phyloP scores from a whole-genome alignment of 2,888 invertebrate species.

The Anorthoa munda region DNA sequence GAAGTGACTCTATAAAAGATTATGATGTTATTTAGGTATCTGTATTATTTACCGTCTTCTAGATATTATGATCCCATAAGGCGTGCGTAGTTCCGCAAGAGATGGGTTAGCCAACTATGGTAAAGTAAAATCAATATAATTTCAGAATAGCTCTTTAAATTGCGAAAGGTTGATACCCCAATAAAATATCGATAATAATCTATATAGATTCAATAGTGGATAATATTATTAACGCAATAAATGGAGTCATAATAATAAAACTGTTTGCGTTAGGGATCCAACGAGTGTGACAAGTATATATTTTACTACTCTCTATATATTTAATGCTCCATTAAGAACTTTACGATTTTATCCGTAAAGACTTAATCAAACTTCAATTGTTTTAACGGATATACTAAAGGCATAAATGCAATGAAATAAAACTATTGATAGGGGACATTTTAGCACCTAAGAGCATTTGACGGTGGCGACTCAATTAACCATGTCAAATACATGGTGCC shows the following conservation, averaged over 20 bases:
- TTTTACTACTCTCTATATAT: constrained; percentile 63
- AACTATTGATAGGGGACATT: constrained; percentile 19
- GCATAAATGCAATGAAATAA: constrained; percentile 19
- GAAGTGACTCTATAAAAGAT: constrained; percentile 5
- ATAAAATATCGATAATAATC: constrained; percentile 66
- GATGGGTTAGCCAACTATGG: constrained; percentile 18
- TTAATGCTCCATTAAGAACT: constrained; percentile 60
- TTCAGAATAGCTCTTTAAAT: constrained; percentile 40
- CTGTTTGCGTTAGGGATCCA: constrained; percentile 62
- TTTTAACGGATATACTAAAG: constrained; percentile 36
- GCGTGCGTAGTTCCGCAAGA: too few species aligned
- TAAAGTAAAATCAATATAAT: constrained; percentile 40
- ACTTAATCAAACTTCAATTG: constrained; percentile 57
- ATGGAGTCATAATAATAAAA: constrained; percentile 65
- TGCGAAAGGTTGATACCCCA: constrained; percentile 43
- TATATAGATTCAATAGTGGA: constrained; percentile 62
- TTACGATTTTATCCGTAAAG: constrained; percentile 61
- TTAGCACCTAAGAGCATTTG: background rate
- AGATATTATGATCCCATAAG: background rate
- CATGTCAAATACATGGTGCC: background rate
- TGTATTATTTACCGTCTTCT: background rate
- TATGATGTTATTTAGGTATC: background rate
- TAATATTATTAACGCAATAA: constrained; percentile 67
- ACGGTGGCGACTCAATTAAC: background rate
- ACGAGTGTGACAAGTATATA: constrained; percentile 59